These are phyloP conservation scores for Melolontha melolontha DNA, from an alignment of 2,888 invertebrate genomes.

Conservation along the genomic window DNA sequence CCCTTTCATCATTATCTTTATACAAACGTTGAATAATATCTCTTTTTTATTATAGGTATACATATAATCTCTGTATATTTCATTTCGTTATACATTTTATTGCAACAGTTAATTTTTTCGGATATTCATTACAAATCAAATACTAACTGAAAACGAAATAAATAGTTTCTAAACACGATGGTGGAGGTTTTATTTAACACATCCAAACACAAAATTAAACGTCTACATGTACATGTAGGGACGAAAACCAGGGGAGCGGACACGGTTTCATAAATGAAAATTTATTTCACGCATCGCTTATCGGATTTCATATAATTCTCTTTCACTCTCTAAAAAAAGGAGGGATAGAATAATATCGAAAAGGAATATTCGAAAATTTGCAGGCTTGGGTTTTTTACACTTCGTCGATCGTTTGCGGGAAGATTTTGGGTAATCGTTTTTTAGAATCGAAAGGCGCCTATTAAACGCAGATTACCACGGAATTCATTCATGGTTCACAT, in stretches of 20 bases:
- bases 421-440: conserved; percentile 12
- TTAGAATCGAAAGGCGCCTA: conserved; percentile 11
- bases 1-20: too few relatives aligned
- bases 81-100: too few relatives aligned
- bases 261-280: conserved; percentile 23
- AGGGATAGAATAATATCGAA: conserved; percentile 13
- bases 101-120: too few relatives aligned
- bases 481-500: conserved; percentile 29
- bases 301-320: conserved; percentile 9
- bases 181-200: background rate
- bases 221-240: background rate
- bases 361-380: conserved; percentile 23
- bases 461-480: conserved; percentile 20
- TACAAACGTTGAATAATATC: too few relatives aligned
- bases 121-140: too few relatives aligned
- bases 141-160: too few relatives aligned
- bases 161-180: background rate
- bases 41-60: too few relatives aligned
- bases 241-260: background rate
- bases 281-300: conserved; percentile 23
- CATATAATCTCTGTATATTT: too few relatives aligned
- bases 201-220: background rate
- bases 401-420: conserved; percentile 24
- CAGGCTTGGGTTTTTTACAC: conserved; percentile 25
- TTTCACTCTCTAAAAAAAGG: background rate